phyloP scores from a whole-genome alignment of 2,888 invertebrate genomes.

The Xestobium rufovillosum region DNA sequence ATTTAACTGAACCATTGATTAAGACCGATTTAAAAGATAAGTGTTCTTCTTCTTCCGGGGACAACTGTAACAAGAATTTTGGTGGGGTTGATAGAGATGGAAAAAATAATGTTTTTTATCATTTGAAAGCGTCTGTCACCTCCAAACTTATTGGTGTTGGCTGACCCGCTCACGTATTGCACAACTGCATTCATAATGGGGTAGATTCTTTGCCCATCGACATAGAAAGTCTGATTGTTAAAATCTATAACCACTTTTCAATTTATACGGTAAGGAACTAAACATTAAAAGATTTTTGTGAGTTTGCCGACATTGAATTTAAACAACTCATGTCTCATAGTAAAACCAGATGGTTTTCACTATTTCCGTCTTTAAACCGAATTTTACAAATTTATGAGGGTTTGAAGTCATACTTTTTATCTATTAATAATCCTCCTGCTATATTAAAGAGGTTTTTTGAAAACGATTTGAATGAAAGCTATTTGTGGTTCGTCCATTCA shows the following conservation, averaged over 20 bases:
- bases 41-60: slow-evolving; percentile 14
- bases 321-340: slow-evolving; percentile 17
- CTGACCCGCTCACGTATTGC: slow-evolving; percentile 23
- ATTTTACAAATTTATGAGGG: slow-evolving; percentile 20
- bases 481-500: slow-evolving; percentile 21
- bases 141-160: slow-evolving; percentile 20
- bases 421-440: slow-evolving; percentile 36
- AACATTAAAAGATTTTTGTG: slow-evolving; percentile 5
- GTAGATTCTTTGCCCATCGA: slow-evolving; percentile 21
- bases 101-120: slow-evolving; percentile 19
- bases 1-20: slow-evolving; percentile 7
- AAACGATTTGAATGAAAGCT: slow-evolving; percentile 21
- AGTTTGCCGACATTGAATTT: slow-evolving; percentile 9
- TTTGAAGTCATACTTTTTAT: slow-evolving; percentile 25
- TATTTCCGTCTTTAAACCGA: slow-evolving; percentile 22
- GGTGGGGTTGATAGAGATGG: slow-evolving; percentile 21
- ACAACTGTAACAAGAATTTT: slow-evolving; percentile 22
- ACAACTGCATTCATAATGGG: slow-evolving; percentile 21
- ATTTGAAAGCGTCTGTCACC: slow-evolving; percentile 15
- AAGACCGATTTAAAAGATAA: slow-evolving; percentile 12
- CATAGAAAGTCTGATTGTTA: slow-evolving; percentile 22
- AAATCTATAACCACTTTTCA: slow-evolving; percentile 23
- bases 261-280: slow-evolving; percentile 16
- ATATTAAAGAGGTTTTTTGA: slow-evolving; percentile 21
- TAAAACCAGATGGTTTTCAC: slow-evolving; percentile 22